phyloP scores from a whole-genome alignment of 1,140 invertebrate species.

The Zaprionus gabonicus region DNA sequence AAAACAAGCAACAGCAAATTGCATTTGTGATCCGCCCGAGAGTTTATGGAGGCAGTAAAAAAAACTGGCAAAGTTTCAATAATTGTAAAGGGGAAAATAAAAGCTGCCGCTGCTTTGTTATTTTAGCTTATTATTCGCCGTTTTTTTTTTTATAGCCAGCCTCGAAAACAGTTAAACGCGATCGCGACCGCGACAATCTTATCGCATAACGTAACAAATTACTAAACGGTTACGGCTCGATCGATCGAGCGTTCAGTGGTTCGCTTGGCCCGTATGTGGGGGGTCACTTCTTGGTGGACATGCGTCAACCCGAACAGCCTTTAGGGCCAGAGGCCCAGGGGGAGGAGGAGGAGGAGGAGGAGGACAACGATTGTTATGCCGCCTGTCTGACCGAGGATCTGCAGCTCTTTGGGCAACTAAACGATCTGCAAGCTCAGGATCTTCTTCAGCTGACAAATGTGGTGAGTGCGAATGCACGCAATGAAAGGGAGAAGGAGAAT shows the following conservation, averaged over 20 bases:
- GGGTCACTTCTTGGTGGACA: constrained; percentile 1
- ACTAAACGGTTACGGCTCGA: constrained; percentile 6
- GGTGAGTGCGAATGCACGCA: constrained; percentile 15
- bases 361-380: constrained; percentile 33
- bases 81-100: constrained; percentile 21
- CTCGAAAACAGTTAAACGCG: constrained; percentile 13
- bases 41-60: constrained; percentile 61
- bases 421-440: constrained; percentile 19
- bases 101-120: constrained; percentile 5
- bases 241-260: neutral
- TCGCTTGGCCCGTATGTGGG: neutral
- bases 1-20: constrained; percentile 33
- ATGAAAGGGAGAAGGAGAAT: neutral
- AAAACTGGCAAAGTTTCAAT: constrained; percentile 12
- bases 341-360: neutral
- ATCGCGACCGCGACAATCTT: constrained; percentile 27
- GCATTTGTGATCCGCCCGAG: constrained; percentile 36
- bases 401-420: constrained; percentile 55
- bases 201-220: constrained; percentile 38
- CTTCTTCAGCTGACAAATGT: constrained; percentile 31
- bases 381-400: constrained; percentile 53
- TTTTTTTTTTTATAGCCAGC: constrained; percentile 17
- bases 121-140: neutral
- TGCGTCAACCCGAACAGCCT: constrained; percentile 7
- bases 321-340: neutral